Base-by-base conservation (phyloP, 2,797 vertebrate genomes). In the Enteromius afrohamiltoni region DNA sequence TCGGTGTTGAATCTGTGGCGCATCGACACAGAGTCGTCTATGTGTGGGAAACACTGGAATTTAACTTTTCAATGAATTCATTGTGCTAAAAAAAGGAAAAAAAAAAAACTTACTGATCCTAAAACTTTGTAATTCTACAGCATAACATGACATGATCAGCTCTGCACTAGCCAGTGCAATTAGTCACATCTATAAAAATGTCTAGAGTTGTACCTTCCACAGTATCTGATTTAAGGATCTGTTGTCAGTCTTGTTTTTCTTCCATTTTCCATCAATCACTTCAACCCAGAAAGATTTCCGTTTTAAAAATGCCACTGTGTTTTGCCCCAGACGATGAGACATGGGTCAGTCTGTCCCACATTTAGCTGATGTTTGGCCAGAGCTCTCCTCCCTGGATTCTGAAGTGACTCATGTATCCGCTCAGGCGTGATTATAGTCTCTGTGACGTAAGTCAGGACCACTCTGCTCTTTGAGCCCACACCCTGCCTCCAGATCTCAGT, bases 361-460 rank as follows among this genome's bases (percentile, higher is more conserved):
- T 73, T 77, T 78, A 82, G 58, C n/a, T 65, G 62, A n/a, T 67
- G 79, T 82, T 81, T 83, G 77, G 42, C 65, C 64, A 80, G 64
- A 70, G 58, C 49, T 21, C 13, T 69, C 77, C 64, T 83, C 65
- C 70, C 77, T 80, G 42, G 17, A 70, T 70, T 47, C 42, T 85
- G 55, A 77, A 23, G 21, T 85, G 75, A 79, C 58, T 73, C 45
- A 69, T 71, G 55, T 76, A 76, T 85, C 77, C n/a, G 16, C 58
- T 83, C 42, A 62, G 68, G 68, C 82, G 26, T 83, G 74, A 70
- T 77, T 77, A 83, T 62, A 49, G 65, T 62, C 74, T 55, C 53
- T 51, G 60, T 87, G 84, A 82, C 58, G 75, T 58, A 77, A 83
- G 64, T 69, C 55, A 65, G 64, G 79, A 68, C 79, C 75, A 70